Conservation (phyloP, 2,113 vertebrate genomes). For the Tachuris rubrigastra region DNA sequence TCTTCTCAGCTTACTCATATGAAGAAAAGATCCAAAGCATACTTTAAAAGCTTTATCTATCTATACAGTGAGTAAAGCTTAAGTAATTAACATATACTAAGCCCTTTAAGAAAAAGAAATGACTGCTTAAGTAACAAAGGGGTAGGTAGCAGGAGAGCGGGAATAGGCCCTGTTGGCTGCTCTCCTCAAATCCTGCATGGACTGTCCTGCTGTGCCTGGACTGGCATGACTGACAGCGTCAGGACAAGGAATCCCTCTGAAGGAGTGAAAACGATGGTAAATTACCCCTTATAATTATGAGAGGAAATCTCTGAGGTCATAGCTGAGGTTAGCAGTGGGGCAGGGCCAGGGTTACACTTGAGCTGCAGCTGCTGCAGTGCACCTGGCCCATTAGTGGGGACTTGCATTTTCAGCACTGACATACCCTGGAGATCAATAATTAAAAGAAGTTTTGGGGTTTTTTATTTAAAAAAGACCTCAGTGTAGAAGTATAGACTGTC, state of each 20-base stretch:
- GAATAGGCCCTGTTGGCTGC: background rate
- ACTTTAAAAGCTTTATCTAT: background rate
- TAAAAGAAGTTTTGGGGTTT: background rate
- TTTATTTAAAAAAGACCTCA: background rate
- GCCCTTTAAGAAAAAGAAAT: background rate
- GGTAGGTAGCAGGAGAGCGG: background rate
- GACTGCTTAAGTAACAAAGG: background rate
- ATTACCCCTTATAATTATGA: constrained; percentile 15
- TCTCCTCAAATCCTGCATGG: background rate
- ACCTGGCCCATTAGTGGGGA: constrained; percentile 45
- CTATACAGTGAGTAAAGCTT: background rate
- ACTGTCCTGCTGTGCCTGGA: background rate
- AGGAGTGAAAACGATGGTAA: constrained; percentile 40
- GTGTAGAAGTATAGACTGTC: background rate
- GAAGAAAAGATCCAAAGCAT: background rate
- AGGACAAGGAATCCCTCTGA: constrained; percentile 9
- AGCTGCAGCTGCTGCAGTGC: constrained; percentile 32
- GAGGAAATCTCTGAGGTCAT: constrained; percentile 31
- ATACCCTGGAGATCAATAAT: constrained; percentile 62
- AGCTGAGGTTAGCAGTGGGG: constrained; percentile 7
- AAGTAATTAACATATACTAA: background rate
- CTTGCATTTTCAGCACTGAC: constrained; percentile 6
- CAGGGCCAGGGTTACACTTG: background rate
- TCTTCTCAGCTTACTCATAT: background rate
- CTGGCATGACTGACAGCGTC: background rate